Conservation (phyloP, 2,888 invertebrate genomes). For the Agrochola lota region DNA sequence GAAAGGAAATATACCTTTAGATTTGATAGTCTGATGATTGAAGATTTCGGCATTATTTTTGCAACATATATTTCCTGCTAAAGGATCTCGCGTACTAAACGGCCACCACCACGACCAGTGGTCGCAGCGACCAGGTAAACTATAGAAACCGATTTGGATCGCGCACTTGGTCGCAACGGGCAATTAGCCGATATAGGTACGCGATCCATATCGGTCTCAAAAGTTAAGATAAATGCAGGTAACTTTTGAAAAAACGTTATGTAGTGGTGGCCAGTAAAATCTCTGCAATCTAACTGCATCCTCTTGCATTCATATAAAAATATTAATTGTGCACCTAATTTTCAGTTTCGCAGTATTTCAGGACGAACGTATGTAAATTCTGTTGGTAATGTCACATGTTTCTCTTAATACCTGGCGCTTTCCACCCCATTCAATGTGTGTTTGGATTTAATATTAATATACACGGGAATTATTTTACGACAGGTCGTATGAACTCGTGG, state of each 20-base stretch:
- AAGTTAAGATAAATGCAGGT: not conserved
- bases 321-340: conserved; percentile 16
- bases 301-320: not conserved
- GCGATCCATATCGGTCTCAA: too few species aligned
- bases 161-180: too few species aligned
- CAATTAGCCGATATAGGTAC: too few species aligned
- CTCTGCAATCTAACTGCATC: too few species aligned
- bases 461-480: conserved; percentile 68
- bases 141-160: too few species aligned
- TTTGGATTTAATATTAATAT: conserved; percentile 77
- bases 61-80: not conserved
- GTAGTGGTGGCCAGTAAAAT: too few species aligned
- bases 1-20: not conserved
- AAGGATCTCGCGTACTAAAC: too few species aligned
- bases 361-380: conserved; percentile 14
- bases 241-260: too few species aligned
- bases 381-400: conserved; percentile 51
- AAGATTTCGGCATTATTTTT: not conserved
- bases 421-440: conserved; percentile 75
- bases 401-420: conserved; percentile 76
- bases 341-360: conserved; percentile 37
- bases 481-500: conserved; percentile 33
- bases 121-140: too few species aligned
- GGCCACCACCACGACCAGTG: too few species aligned
- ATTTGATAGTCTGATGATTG: not conserved